Percentiles rank a stretch among this genome's conserved stretches.
Conservation (phyloP, 1,140 invertebrate genomes). For the Eulimnadia texana region DNA sequence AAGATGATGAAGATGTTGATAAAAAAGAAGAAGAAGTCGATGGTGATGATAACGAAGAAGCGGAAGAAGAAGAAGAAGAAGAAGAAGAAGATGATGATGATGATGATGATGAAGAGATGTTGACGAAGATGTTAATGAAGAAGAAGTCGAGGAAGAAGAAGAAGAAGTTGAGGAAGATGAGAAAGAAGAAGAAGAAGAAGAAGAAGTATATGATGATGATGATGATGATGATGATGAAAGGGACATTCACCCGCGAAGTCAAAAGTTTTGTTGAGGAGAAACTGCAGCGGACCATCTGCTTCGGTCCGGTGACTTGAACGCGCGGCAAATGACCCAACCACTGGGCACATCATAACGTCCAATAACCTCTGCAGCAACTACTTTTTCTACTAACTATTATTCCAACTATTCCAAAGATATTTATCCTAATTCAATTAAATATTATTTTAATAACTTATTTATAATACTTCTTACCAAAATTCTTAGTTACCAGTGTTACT, state of each 20-base stretch:
- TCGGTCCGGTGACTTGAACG: neutral
- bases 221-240: neutral
- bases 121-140: no score
- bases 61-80: neutral
- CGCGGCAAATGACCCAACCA: neutral
- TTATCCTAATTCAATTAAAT: no score
- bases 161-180: no score
- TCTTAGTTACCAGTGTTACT: neutral
- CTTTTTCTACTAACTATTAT: neutral
- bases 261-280: neutral
- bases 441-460: no score
- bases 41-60: neutral
- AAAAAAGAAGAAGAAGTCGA: neutral
- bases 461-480: neutral
- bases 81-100: neutral
- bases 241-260: neutral
- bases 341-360: neutral
- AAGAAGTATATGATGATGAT: neutral
- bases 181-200: no score
- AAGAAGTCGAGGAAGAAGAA: no score
- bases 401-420: no score
- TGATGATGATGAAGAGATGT: no score
- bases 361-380: neutral
- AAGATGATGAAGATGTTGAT: neutral
- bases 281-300: neutral